A percentile compares a stretch with the other conserved stretches of the same genome.
Conservation (phyloP, 2,113 vertebrate species). For the Orycteropus afer region DNA sequence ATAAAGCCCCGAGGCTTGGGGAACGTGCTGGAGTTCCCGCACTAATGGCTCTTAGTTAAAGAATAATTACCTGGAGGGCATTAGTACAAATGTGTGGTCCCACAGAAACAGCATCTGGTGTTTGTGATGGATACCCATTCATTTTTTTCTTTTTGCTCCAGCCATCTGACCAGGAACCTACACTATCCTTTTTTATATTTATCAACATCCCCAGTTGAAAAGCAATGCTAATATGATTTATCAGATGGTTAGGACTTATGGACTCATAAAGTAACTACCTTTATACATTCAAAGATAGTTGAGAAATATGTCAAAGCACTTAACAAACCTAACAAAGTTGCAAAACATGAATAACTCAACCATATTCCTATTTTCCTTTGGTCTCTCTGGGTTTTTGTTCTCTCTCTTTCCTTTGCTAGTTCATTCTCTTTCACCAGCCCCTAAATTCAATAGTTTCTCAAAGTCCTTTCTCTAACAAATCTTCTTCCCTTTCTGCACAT, state of each 20-base stretch:
- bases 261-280: not conserved
- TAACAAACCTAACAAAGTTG: not conserved
- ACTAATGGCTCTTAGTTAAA: too few species aligned
- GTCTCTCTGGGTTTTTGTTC: not conserved
- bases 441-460: not conserved
- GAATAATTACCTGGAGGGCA: too few species aligned
- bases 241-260: not conserved
- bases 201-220: not conserved
- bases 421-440: not conserved
- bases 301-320: slow-evolving; percentile 18
- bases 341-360: not conserved
- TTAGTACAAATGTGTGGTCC: too few species aligned
- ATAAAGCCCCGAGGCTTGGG: too few species aligned
- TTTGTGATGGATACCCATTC: not conserved
- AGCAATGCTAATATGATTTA: not conserved
- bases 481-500: not conserved
- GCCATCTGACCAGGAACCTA: not conserved
- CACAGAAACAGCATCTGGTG: not conserved
- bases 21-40: too few species aligned
- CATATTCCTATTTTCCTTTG: not conserved
- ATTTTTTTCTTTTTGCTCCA: not conserved
- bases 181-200: not conserved
- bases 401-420: not conserved
- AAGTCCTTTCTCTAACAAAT: not conserved
- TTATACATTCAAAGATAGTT: not conserved